Evolutionary conservation across 2,113 vertebrate genomes (phyloP), one percentile per base, ranked within the genome.

Genomic region (Pagrus major): DNA sequence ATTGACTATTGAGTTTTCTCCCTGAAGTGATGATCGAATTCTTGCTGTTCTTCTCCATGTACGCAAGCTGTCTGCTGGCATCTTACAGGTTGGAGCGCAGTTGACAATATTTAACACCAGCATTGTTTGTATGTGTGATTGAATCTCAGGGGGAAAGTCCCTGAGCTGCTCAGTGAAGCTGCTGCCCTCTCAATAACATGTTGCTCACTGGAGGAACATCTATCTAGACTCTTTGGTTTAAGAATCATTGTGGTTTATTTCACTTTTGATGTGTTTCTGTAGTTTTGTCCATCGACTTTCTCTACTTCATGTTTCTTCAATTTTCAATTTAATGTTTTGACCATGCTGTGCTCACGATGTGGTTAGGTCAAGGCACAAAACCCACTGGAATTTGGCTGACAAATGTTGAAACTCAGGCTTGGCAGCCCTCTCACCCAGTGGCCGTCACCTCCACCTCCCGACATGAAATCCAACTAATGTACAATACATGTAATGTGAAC

Each of bases 1-100:
- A 90, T 73, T 80, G 79, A 88, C 81, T 89, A 82, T 89, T 77
- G 83, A 82, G 82, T 82, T 90, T 86, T 92, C 69, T 85, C 47
- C 47, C 59, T 25, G 59, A 78, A 76, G 80, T 69, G 54, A 68
- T 78, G 66, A 90, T 88, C 55, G 6, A 86, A 81, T 83, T 82
- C 77, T 67, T 81, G 74, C 81, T 46, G 74, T n/a, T 69, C 75
- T 58, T 27, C 52, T 72, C 21, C 47, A n/a, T n/a, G 31, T n/a
- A 8, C 29, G 51, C 73, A 39, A 20, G 29, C 63, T 56, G 76
- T 61, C 68, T 65, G 56, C 14, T 41, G 64, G 51, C 33, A 16
- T 74, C 25, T 39, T 2, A 9, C 44, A 33, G 61, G 27, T 4
- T 37, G 55, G 46, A 29, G 65, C 63, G 49, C 42, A 10, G 1